phyloP scores from a whole-genome alignment of 1,140 invertebrate genomes.

The Babylonia areolata region DNA sequence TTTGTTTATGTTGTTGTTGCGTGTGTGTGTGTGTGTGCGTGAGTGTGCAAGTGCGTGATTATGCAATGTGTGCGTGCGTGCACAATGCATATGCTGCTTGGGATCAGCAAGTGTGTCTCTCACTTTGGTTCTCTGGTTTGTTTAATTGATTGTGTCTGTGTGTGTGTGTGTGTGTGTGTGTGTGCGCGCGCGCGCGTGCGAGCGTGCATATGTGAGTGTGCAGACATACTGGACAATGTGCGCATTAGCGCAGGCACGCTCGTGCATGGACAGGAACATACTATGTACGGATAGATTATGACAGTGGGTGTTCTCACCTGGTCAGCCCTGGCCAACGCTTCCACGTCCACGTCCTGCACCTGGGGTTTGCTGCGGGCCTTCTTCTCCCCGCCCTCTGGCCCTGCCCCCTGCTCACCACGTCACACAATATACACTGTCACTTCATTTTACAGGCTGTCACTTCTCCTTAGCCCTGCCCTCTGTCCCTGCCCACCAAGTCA shows the following conservation, averaged over 20 bases:
- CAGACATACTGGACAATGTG: not conserved
- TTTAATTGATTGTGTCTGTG: not conserved
- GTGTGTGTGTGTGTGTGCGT: not conserved
- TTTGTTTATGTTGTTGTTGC: not conserved
- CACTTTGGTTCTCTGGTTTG: not conserved
- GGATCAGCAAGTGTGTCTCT: not conserved
- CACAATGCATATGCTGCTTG: no score
- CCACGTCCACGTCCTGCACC: constrained; percentile 61
- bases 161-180: not conserved
- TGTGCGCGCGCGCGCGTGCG: not conserved
- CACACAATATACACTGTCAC: not conserved
- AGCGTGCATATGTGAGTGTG: not conserved
- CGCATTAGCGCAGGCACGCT: not conserved
- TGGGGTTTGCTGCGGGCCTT: constrained; percentile 62
- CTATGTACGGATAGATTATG: no score
- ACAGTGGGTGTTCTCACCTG: constrained; percentile 57
- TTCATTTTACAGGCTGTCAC: no score
- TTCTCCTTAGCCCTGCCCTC: no score
- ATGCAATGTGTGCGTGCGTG: not conserved
- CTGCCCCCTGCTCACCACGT: not conserved
- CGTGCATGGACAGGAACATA: not conserved
- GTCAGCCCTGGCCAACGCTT: constrained; percentile 55
- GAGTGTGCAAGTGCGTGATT: no score
- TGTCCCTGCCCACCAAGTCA: no score
- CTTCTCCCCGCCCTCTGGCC: constrained; percentile 39